Conservation (phyloP, 1,140 invertebrate species). For the Brachionus sp. region DNA sequence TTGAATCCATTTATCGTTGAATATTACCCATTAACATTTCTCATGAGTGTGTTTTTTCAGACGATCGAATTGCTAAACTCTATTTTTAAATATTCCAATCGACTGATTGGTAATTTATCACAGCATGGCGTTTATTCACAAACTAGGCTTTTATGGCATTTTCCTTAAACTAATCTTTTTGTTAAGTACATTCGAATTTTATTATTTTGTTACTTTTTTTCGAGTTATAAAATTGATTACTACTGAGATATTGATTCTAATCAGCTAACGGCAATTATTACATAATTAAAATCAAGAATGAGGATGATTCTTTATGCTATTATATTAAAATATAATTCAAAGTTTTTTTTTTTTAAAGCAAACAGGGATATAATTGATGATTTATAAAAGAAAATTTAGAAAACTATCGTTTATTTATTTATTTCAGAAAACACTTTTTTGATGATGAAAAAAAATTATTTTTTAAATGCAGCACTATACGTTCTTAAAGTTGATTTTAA, state of each 20-base stretch:
- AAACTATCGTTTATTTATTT: too few species aligned
- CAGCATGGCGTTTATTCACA: slow-evolving; percentile 21
- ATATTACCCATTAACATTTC: neutral
- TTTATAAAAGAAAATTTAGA: too few species aligned
- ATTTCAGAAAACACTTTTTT: too few species aligned
- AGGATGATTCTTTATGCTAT: too few species aligned
- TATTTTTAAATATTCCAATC: neutral
- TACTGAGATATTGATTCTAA: neutral
- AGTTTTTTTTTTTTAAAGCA: too few species aligned
- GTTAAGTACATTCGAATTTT: slow-evolving; percentile 13
- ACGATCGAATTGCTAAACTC: slow-evolving; percentile 23
- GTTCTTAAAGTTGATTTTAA: too few species aligned
- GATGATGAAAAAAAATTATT: too few species aligned
- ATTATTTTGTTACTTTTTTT: slow-evolving; percentile 8
- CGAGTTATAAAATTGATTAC: neutral
- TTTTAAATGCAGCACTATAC: too few species aligned
- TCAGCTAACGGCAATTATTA: neutral
- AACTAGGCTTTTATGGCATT: neutral
- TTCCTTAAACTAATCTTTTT: neutral
- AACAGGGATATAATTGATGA: too few species aligned
- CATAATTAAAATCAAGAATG: neutral
- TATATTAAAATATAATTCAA: too few species aligned
- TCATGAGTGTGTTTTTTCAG: neutral
- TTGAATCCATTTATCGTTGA: neutral
- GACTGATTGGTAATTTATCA: slow-evolving; percentile 3